Percentiles rank a stretch among this genome's conserved stretches.
Conservation (phyloP, 2,113 vertebrate genomes). For the Lanius ludovicianus region DNA sequence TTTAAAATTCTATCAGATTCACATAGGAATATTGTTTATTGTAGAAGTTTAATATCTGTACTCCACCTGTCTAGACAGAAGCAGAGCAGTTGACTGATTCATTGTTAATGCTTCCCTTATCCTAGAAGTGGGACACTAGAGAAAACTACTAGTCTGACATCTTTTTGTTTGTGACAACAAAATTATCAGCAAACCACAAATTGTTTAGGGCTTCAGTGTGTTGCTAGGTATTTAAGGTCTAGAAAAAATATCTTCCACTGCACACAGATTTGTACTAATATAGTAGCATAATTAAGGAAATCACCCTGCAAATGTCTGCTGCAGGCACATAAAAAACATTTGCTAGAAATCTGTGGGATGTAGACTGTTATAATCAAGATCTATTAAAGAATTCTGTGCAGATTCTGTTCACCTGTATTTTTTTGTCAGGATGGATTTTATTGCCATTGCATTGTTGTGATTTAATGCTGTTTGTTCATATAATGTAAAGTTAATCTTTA, state of each 20-base stretch:
- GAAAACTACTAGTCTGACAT: not conserved
- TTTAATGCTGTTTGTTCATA: not conserved
- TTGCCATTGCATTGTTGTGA: not conserved
- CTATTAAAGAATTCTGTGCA: not conserved
- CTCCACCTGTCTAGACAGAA: slow-evolving; percentile 22
- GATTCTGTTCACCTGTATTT: not conserved
- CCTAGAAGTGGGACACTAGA: not conserved
- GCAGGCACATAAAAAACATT: not conserved
- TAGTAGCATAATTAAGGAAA: not conserved
- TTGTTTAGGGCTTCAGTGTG: not conserved
- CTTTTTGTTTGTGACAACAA: not conserved
- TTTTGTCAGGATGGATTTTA: not conserved
- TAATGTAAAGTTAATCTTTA: not conserved
- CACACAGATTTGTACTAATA: not conserved
- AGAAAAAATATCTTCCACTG: not conserved
- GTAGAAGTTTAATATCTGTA: slow-evolving; percentile 18
- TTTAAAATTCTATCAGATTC: not conserved
- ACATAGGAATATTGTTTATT: not conserved
- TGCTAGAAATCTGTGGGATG: not conserved
- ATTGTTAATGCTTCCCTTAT: slow-evolving; percentile 19
- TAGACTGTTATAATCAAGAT: not conserved
- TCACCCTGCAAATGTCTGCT: not conserved
- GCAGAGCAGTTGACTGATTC: slow-evolving; percentile 13
- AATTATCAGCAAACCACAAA: not conserved
- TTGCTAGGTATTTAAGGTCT: not conserved